Conservation (phyloP, 2,888 invertebrate genomes). For the Volucella bombylans region DNA sequence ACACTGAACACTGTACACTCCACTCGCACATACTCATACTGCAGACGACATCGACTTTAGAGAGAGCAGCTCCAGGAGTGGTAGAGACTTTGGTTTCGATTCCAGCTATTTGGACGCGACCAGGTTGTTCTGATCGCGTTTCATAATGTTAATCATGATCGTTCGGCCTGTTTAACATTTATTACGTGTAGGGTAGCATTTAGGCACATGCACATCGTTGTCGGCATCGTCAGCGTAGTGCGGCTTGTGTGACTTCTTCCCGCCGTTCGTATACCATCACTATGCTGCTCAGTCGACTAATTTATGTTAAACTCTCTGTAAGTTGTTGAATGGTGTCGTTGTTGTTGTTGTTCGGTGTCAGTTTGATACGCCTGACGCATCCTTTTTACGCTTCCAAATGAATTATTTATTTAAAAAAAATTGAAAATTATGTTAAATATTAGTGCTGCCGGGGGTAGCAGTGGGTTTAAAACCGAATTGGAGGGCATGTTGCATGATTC, state of each 20-base stretch:
- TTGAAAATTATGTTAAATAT: conserved; percentile 19
- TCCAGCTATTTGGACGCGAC: conserved; percentile 39
- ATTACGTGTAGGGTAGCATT: conserved; percentile 73
- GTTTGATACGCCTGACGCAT: conserved; percentile 55
- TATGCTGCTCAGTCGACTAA: conserved; percentile 45
- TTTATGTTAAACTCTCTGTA: conserved; percentile 70
- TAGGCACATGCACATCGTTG: conserved; percentile 62
- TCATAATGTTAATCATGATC: conserved; percentile 73
- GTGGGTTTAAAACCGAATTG: too few relatives aligned
- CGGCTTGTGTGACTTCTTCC: not conserved
- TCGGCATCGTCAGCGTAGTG: not conserved
- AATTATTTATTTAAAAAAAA: conserved; percentile 60
- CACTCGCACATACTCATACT: conserved; percentile 10
- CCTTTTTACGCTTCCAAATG: conserved; percentile 41
- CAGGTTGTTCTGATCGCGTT: conserved; percentile 72
- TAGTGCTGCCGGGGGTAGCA: conserved; percentile 44
- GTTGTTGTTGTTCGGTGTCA: conserved; percentile 64
- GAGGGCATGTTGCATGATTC: too few relatives aligned
- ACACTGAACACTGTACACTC: conserved; percentile 33
- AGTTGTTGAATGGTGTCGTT: conserved; percentile 71
- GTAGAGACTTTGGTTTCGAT: not conserved
- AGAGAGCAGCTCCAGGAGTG: conserved; percentile 35
- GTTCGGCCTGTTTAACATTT: conserved; percentile 72
- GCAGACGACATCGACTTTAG: not conserved
- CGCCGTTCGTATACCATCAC: conserved; percentile 11